Percentiles rank a stretch among this genome's conserved stretches.
Conservation (phyloP, 2,888 invertebrate genomes). For the Amblyjoppa fuscipennis region DNA sequence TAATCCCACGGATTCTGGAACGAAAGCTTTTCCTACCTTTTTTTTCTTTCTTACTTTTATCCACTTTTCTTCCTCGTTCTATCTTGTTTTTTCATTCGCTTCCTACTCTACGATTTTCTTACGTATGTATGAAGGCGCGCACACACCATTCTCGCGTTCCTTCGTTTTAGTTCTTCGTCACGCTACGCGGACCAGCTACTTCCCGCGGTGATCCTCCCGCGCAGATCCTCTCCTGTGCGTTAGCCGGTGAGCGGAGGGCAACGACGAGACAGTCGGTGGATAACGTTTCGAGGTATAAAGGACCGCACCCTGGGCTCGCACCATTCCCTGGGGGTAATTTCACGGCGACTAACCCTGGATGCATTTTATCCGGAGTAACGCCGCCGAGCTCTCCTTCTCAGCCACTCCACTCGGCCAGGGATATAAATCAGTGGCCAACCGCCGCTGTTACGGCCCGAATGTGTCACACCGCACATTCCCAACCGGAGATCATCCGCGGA, state of each 20-base stretch:
- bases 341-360: constrained; percentile 78
- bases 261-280: constrained; percentile 14
- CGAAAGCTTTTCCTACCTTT: constrained; percentile 29
- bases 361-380: constrained; percentile 75
- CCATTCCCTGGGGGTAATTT: constrained; percentile 77
- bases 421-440: constrained; percentile 71
- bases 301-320: constrained; percentile 60
- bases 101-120: constrained; percentile 39
- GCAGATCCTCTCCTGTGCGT: constrained; percentile 48
- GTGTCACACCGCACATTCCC: background rate
- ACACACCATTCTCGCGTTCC: constrained; percentile 32
- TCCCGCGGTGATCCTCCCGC: constrained; percentile 63
- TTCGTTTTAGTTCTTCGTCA: constrained; percentile 27
- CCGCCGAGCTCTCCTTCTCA: constrained; percentile 50
- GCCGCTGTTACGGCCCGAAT: constrained; percentile 6
- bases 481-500: constrained; percentile 14
- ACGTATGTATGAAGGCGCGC: background rate
- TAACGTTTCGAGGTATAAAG: constrained; percentile 47
- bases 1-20: constrained; percentile 74
- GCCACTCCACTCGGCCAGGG: constrained; percentile 55
- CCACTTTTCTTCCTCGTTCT: constrained; percentile 58
- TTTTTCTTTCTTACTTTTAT: constrained; percentile 39
- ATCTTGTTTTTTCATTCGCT: constrained; percentile 30
- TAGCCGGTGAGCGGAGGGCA: constrained; percentile 51
- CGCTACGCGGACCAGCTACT: constrained; percentile 16